Evolutionary conservation across 2,113 vertebrate genomes (phyloP), one percentile per base, ranked within the genome.

Genomic region (Noctilio leporinus): DNA sequence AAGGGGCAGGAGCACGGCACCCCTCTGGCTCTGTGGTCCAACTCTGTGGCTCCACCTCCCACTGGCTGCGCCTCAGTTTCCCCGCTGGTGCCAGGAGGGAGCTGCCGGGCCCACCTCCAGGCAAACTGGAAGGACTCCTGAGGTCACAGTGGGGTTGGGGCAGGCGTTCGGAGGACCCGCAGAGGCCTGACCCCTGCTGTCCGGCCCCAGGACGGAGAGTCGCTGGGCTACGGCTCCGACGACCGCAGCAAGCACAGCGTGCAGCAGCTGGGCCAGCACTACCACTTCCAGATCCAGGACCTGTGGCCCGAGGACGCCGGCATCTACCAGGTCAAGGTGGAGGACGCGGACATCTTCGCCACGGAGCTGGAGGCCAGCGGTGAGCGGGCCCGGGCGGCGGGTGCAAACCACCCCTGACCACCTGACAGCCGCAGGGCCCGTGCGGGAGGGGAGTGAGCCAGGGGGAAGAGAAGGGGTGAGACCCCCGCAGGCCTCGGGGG

Each of bases 311-410:
- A 99, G 43, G 99, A 99, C 24, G 98, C 99, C 1, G 99, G 99
- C 33, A 59, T 99, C 14, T 99, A 99, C 95, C 99, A 99, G 78
- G 98, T 99, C 97, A 98, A 98, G 96, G 98, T 99, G 96, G 99
- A 98, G 95, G 99, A 99, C 0, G 96, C 98, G 11, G 98, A 98
- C 40, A 51, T 99, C 62, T 99, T 99, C 97, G 98, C 98, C 72
- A 99, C 99, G 3, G 98, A 98, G 4, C 91, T 98, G 77, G 98
- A 98, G 0, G 94, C 98, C 73, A 98, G 97, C 26, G 35, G 99
- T 99, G 97, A 93, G 98, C 43, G 6, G 30, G 1, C 59, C 4
- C 1, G 9, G 57, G 28, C 22, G 10, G 12, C 17, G 8, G 47
- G n/a, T 26, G 4, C 12, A 11, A 12, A 8, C 49, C 57, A 33